Percentiles rank a stretch among this genome's conserved stretches.
phyloP scores from a whole-genome alignment of 2,888 invertebrate genomes.

The Epinotia demarniana region DNA sequence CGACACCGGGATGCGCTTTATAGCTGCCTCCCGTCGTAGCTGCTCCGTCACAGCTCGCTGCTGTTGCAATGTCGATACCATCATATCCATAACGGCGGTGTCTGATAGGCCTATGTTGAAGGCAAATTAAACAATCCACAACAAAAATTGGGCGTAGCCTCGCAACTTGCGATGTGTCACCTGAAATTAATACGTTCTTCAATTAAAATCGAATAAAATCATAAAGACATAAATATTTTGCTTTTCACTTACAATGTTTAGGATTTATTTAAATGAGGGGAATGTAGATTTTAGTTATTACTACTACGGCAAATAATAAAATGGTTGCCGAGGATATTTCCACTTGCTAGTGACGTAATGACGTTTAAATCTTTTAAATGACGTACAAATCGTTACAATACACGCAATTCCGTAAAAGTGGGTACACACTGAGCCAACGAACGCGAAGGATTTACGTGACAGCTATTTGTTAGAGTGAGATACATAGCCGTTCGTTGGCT shows the following conservation, averaged over 20 bases:
- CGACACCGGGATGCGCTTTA: conserved; percentile 94
- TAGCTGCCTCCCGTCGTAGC: conserved; percentile 94
- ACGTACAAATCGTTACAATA: conserved; percentile 1
- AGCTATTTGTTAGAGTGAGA: too few species aligned
- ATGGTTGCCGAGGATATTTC: conserved; percentile 34
- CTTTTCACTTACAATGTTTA: conserved; percentile 27
- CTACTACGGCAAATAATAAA: conserved; percentile 31
- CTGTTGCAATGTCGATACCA: conserved; percentile 97
- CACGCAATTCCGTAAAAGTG: neutral
- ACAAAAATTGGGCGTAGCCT: conserved; percentile 80
- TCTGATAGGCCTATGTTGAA: conserved; percentile 94
- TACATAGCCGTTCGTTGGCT: too few species aligned
- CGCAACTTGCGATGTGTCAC: conserved; percentile 51
- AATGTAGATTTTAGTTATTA: neutral
- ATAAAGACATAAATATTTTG: neutral
- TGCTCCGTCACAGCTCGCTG: conserved; percentile 97
- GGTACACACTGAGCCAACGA: too few species aligned
- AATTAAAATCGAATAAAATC: neutral
- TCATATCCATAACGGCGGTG: conserved; percentile 96
- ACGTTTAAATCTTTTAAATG: neutral
- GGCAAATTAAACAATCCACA: conserved; percentile 68
- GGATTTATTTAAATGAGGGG: neutral
- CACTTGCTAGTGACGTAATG: conserved; percentile 21
- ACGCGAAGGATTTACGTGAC: too few species aligned
- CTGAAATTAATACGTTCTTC: conserved; percentile 12